Conservation (phyloP, 2,113 vertebrate genomes). For the Galemys pyrenaicus region DNA sequence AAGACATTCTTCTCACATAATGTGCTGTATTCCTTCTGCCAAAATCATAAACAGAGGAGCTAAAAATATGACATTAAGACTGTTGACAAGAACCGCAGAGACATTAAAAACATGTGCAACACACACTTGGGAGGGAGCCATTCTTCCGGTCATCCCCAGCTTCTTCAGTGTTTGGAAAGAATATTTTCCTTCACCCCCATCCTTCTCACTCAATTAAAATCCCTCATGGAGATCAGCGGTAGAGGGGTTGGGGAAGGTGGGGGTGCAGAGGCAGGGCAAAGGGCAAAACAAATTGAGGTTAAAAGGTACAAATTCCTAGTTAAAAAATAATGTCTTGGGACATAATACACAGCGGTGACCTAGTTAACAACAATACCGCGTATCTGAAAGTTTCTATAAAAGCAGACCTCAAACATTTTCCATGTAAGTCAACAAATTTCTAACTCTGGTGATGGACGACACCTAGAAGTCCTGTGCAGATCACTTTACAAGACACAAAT, state of each 20-base stretch:
- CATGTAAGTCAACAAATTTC: background rate
- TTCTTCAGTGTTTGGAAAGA: background rate
- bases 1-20: constrained; percentile 71
- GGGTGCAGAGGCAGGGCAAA: no score
- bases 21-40: constrained; percentile 48
- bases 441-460: background rate
- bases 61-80: constrained; percentile 70
- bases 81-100: constrained; percentile 51
- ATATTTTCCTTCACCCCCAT: background rate
- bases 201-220: background rate
- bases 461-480: background rate
- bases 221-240: accelerated
- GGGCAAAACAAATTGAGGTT: background rate
- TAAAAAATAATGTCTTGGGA: background rate
- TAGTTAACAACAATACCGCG: background rate
- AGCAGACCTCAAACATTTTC: background rate
- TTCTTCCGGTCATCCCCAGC: background rate
- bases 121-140: background rate
- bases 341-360: background rate
- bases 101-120: background rate
- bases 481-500: background rate
- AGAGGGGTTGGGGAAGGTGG: no score
- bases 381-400: background rate
- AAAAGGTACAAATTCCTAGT: background rate
- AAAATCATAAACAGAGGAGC: constrained; percentile 76